phyloP scores from a whole-genome alignment of 2,797 vertebrate species.

The Cossypha caffra region DNA sequence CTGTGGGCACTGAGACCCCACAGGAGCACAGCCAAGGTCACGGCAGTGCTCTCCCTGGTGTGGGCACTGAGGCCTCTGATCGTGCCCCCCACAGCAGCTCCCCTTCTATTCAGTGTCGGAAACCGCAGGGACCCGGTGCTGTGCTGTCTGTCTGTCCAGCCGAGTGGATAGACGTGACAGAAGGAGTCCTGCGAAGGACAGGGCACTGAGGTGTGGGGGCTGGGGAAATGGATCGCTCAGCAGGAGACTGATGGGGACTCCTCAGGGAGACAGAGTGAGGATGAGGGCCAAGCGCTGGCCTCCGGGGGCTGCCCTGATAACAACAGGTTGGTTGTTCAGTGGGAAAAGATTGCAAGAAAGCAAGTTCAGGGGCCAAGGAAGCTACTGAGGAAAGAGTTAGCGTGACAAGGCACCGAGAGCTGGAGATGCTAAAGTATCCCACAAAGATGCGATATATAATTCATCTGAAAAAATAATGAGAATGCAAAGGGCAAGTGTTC shows the following conservation, averaged over 20 bases:
- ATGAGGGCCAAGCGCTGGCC: rapidly evolving
- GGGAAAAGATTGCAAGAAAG: background rate
- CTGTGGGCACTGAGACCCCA: background rate
- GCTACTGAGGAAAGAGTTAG: background rate
- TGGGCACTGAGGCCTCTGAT: background rate
- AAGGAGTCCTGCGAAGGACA: rapidly evolving
- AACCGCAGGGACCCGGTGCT: rapidly evolving
- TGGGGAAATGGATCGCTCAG: rapidly evolving
- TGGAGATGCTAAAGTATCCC: background rate
- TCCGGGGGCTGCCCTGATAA: background rate
- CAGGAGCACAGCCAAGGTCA: background rate
- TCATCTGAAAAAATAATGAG: background rate
- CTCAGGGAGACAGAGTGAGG: too few relatives aligned
- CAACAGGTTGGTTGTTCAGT: background rate
- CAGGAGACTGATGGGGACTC: background rate
- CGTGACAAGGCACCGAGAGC: background rate
- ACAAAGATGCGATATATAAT: background rate
- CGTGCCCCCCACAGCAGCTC: rapidly evolving
- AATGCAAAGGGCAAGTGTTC: background rate
- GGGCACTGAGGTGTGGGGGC: rapidly evolving
- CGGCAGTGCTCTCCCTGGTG: too few relatives aligned
- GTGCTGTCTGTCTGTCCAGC: rapidly evolving
- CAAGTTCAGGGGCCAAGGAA: background rate
- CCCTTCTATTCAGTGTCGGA: rapidly evolving
- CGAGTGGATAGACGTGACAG: rapidly evolving